phyloP scores from a whole-genome alignment of 2,888 invertebrate genomes.

The Alcis repandata region DNA sequence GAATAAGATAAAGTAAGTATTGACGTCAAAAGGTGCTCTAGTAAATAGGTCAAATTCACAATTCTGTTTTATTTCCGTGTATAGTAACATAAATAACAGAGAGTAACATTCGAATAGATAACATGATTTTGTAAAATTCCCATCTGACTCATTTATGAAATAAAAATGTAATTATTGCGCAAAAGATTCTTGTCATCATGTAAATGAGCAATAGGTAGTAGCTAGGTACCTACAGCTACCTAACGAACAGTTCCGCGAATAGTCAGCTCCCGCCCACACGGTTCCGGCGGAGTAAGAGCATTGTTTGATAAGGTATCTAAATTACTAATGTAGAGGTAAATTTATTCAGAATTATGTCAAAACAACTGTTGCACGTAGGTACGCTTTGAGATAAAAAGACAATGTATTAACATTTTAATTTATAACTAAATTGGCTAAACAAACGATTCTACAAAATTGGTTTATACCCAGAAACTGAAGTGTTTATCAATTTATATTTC shows the following conservation, averaged over 20 bases:
- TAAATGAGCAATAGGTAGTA: neutral
- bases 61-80: neutral
- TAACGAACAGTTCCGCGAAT: slow-evolving; percentile 35
- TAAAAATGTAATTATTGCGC: neutral
- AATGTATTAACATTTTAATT: too few species aligned
- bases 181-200: neutral
- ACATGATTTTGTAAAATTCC: neutral
- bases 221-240: neutral
- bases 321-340: slow-evolving; percentile 17
- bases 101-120: neutral
- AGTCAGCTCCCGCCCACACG: slow-evolving; percentile 46
- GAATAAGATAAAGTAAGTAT: too few species aligned
- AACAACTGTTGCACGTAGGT: neutral
- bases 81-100: neutral
- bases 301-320: slow-evolving; percentile 49
- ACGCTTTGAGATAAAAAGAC: neutral
- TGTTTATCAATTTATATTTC: too few species aligned
- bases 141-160: neutral
- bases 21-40: too few species aligned
- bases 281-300: slow-evolving; percentile 48
- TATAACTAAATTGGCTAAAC: too few species aligned
- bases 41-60: too few species aligned
- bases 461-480: too few species aligned
- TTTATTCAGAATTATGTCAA: neutral
- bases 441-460: too few species aligned